Base-by-base conservation (phyloP, 2,113 vertebrate species). In the Prinia subflava region DNA sequence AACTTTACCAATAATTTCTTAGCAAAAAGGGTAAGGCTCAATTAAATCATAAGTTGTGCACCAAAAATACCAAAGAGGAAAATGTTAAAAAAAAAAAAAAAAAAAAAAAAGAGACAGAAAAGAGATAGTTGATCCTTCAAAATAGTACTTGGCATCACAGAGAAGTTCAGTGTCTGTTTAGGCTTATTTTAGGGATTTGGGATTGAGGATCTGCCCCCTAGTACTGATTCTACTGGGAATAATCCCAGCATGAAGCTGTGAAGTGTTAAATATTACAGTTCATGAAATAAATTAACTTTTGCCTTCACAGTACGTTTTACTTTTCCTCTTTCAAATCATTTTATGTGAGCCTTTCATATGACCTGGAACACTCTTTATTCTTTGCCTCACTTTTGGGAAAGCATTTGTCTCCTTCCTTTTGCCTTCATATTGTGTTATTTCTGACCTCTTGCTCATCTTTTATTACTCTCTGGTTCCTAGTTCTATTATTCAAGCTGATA, bases 391-490 rank as follows among this genome's bases (percentile, higher is more conserved):
- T 83, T 92, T 94, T 93, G n/a, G 83, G 85, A 74, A 86, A 86
- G 39, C 60, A 69, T 90, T 92, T 6, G 2, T 55, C 33, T 77
- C 47, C 55, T 88, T 89, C 46, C 83, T 70, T 93, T 92, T 92
- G 94, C 57, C 74, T 94, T 95, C 59, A 87, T 87, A 94, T 83
- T 95, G 80, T 94, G 87, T 96, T 95, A 85, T 97, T 97, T 94
- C 94, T 95, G 95, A 96, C 96, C 95, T 94, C 94, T 94, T 95
- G 94, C 90, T 95, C 95, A 96, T 96, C 96, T 96, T 96, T 96
- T 96, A 95, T 95, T 96, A 89, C 91, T 91, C 94, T 89, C 83
- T 0, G 0, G 50, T 94, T 93, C 91, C 90, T 92, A 89, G 83
- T 69, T 94, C 83, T 96, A 95, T 90, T 96, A 95, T 96, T 96